Base-by-base conservation (phyloP, 2,113 vertebrate genomes). In the human (Homo sapiens) region DNA sequence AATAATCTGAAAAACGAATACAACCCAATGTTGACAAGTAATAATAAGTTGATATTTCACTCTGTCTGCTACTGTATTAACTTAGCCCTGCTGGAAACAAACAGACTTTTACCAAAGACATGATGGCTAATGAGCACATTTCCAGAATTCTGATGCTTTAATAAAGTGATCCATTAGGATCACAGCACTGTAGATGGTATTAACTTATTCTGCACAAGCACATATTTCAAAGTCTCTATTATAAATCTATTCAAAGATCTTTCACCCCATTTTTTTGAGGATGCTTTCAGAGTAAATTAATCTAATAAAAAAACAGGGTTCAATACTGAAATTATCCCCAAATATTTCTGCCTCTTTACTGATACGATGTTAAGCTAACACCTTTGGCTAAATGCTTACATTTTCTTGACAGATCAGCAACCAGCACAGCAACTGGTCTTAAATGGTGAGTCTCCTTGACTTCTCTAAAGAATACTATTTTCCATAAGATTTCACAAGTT, bases 401-500 rank as follows among this genome's bases (percentile, higher is more conserved):
- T 64, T 75, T 89, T 89, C 72, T 78, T 90, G n/a, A 45, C 6
- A 92, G 45, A 40, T 38, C 13, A 17, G 45, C 25, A 83, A 45
- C 25, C 23, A 72, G 64, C 25, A 55, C 6, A 30, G 2, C 38
- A 94, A 57, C 57, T 82, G 16, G 57, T 57, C 30, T 80, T 84
- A 27, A 32, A 45, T 35, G 8, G 55, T 5, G 40, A 70, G 59
- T 75, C n/a, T 83, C 88, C n/a, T 27, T 57, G n/a, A 18, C 11
- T 66, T 92, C 35, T 40, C 30, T 64, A 75, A 94, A 90, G n/a
- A 78, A 79, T 70, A 64, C 13, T 72, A 2, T 93, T 96, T 95
- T 88, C 84, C 23, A 10, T 30, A 85, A 59, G 84, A 78, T 64
- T 97, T 96, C 90, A 91, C 70, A 76, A 52, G 17, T 90, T 73